Percentiles rank a stretch among this genome's conserved stretches.
Conservation (phyloP, 2,797 vertebrate genomes). For the Microchirus variegatus region DNA sequence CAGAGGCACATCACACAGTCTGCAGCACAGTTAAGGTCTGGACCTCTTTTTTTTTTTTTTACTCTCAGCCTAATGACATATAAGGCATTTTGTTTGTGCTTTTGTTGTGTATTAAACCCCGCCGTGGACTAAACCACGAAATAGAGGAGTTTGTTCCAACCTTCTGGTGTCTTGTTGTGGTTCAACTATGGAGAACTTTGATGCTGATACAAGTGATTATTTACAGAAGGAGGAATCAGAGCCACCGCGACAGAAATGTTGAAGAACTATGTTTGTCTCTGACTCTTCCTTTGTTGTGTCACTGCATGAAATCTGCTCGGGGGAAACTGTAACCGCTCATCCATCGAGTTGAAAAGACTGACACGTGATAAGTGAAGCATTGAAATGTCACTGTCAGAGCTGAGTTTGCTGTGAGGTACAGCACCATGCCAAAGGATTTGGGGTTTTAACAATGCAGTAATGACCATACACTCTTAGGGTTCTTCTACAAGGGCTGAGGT, state of each 20-base stretch:
- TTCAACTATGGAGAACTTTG: constrained; percentile 41
- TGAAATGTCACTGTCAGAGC: not conserved
- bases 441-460: too few species aligned
- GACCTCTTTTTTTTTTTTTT: constrained; percentile 12
- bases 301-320: not conserved
- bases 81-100: not conserved
- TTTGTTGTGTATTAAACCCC: not conserved
- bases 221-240: not conserved
- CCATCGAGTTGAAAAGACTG: not conserved
- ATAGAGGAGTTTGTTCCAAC: constrained; percentile 9
- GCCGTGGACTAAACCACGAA: not conserved
- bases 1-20: constrained; percentile 31
- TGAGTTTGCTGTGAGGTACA: not conserved
- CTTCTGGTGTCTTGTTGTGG: not conserved
- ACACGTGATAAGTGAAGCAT: too few species aligned
- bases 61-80: constrained; percentile 1
- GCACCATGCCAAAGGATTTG: too few species aligned
- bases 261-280: not conserved
- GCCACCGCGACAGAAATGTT: not conserved
- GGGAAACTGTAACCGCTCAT: not conserved
- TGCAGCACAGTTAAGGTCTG: constrained; percentile 56
- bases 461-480: too few species aligned
- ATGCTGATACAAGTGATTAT: constrained; percentile 13
- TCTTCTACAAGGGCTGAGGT: too few species aligned
- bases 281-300: not conserved